Percentiles rank a stretch among this genome's conserved stretches.
Conservation (phyloP, 92 coral and sea anemone genomes). For the Porites evermanni region DNA sequence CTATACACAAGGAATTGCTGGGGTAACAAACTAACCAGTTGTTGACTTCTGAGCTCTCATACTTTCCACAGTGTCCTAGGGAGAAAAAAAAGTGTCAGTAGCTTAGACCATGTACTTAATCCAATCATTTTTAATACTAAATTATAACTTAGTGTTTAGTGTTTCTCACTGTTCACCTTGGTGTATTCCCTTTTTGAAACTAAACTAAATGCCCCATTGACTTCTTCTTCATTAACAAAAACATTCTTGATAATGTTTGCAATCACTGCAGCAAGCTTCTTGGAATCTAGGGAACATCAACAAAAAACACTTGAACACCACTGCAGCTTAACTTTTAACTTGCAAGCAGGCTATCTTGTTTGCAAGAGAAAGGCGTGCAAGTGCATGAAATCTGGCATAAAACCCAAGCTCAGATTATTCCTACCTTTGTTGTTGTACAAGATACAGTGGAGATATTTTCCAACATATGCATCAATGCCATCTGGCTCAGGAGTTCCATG, state of each 20-base stretch:
- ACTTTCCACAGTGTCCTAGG: slow-evolving; percentile 77
- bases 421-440: slow-evolving; percentile 36
- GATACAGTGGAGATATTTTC: slow-evolving; percentile 24
- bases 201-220: slow-evolving; percentile 60
- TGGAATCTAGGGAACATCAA: slow-evolving; percentile 45
- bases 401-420: background rate
- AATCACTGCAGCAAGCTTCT: slow-evolving; percentile 56
- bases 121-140: background rate
- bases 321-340: background rate
- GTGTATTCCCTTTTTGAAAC: slow-evolving; percentile 61
- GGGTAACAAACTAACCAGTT: slow-evolving; percentile 64
- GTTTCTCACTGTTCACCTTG: slow-evolving; percentile 40
- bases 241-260: slow-evolving; percentile 51
- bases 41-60: slow-evolving; percentile 93
- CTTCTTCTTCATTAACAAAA: slow-evolving; percentile 71
- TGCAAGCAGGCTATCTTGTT: background rate
- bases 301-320: too few relatives aligned
- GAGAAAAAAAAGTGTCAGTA: background rate
- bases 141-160: background rate
- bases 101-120: background rate
- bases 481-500: slow-evolving; percentile 19
- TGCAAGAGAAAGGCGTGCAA: background rate
- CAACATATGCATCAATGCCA: slow-evolving; percentile 16
- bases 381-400: background rate
- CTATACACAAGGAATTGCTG: too few relatives aligned